Evolutionary conservation across 2,888 invertebrate genomes (phyloP).

Genomic region (Drosophila pegasa): DNA sequence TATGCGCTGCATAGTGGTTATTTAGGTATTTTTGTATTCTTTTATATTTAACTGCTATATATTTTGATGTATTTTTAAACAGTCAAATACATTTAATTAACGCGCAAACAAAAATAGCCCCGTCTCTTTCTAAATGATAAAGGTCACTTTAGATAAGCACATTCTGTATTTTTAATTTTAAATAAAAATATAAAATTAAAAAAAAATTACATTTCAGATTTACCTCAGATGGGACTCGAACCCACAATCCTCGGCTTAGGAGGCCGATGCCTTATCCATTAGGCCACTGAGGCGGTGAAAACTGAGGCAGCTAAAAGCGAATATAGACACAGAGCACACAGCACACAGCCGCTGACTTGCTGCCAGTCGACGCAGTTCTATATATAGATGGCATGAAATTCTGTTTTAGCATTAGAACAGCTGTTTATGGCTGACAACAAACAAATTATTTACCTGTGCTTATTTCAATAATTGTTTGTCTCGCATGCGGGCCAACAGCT

Average conservation of each 20-base stretch:
- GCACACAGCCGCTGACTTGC: no score
- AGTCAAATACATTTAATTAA: no score
- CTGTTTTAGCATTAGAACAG: constrained; percentile 33
- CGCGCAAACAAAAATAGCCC: no score
- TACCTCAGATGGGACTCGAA: constrained; percentile 72
- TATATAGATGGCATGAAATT: constrained; percentile 26
- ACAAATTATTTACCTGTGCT: constrained; percentile 37
- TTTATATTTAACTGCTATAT: no score
- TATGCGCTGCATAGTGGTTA: no score
- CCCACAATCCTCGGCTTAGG: constrained; percentile 73
- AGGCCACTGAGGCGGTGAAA: constrained; percentile 63
- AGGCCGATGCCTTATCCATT: constrained; percentile 73
- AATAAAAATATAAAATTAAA: constrained; percentile 1
- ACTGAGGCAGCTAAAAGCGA: constrained; percentile 10
- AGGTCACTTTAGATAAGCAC: neutral
- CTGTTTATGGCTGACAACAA: constrained; percentile 20
- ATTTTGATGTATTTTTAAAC: no score
- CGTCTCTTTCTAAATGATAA: no score
- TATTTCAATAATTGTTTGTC: constrained; percentile 43
- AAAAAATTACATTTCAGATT: neutral
- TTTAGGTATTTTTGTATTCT: no score
- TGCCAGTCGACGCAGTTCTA: neutral
- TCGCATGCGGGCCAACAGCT: constrained; percentile 52
- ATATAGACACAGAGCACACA: constrained; percentile 7
- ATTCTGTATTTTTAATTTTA: neutral